Base-by-base conservation (phyloP, 2,113 vertebrate genomes). In the Bettongia penicillata region DNA sequence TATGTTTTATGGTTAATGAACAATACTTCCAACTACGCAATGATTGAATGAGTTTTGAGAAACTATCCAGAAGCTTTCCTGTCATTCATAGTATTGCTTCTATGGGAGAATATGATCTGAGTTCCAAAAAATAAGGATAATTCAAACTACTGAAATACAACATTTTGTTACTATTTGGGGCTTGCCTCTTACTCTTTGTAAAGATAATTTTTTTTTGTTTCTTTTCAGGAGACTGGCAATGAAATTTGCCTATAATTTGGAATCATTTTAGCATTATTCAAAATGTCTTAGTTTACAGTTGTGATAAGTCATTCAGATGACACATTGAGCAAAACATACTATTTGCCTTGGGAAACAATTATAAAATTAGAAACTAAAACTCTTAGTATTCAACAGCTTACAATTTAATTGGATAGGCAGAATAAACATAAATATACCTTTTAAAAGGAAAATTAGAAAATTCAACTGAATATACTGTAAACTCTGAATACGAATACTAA, bases 41-140 rank as follows among this genome's bases (percentile, higher is more conserved):
- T 90, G 53, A 61, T 55, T 48, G 95, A 93, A 93, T 47, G 91
- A 94, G 84, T 77, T 90, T 11, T 92, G 26, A 91, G 57, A 8
- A 24, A 11, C 19, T 93, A 92, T 92, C 37, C 52, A 48, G 14
- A 92, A 94, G 51, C 7, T 25, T n/a, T 57, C 5, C 19, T 24
- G 84, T 19, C 6, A 53, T 61, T 91, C 89, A 16, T 90, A 26
- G 26, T 14, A 91, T 28, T 84, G 49, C 61, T 84, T 16, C 4
- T 9, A 48, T 47, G 2, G n/a, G 51, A 93, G 57, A 94, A 22
- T 22, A 49, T 89, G 14, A 94, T 1, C 9, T 10, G 52, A 61
- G 3, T 68, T 12, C 23, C 8, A 84, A 90, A 93, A 31, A 89
- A 47, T 26, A 52, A 9, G 68, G 11, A 90, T 92, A 37, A 57